Evolutionary conservation across 2,797 vertebrate species (phyloP).

Genomic region (Lagodon rhomboides): DNA sequence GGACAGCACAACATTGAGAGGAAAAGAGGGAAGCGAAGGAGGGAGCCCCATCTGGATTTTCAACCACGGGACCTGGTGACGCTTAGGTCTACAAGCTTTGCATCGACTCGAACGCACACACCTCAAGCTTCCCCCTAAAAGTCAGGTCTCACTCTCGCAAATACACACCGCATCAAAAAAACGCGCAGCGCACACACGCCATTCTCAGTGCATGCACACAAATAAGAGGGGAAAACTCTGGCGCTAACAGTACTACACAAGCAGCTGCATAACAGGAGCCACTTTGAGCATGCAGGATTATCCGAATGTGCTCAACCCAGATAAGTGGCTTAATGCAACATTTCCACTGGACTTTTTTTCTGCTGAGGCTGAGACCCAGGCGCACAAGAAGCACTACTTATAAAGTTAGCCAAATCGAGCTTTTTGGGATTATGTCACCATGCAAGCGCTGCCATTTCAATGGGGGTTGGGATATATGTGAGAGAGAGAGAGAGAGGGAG

Average conservation of each 20-base stretch:
- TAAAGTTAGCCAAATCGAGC: constrained; percentile 87
- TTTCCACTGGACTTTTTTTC: constrained; percentile 84
- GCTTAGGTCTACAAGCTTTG: constrained; percentile 34
- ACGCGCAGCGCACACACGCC: constrained; percentile 22
- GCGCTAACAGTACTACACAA: constrained; percentile 71
- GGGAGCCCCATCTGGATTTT: constrained; percentile 59
- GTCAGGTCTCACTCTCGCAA: constrained; percentile 40
- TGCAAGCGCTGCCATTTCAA: constrained; percentile 79
- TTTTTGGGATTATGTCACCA: constrained; percentile 85
- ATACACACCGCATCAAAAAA: constrained; percentile 55
- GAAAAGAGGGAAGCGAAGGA: constrained; percentile 11
- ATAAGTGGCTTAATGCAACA: constrained; percentile 89
- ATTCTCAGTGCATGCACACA: constrained; percentile 42
- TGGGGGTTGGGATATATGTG: constrained; percentile 50
- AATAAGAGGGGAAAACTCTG: constrained; percentile 56
- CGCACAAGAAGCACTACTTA: constrained; percentile 85
- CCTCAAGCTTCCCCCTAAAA: constrained; percentile 42
- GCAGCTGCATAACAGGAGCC: constrained; percentile 83
- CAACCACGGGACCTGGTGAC: constrained; percentile 53
- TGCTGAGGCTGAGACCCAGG: constrained; percentile 85
- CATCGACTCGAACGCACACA: constrained; percentile 53
- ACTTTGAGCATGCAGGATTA: constrained; percentile 86
- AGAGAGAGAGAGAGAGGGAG: constrained; percentile 20
- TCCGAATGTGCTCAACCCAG: constrained; percentile 87
- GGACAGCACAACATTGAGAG: constrained; percentile 8